Percentiles rank a stretch among this genome's conserved stretches.
phyloP scores from a whole-genome alignment of 2,113 vertebrate species.

The Equus quagga region DNA sequence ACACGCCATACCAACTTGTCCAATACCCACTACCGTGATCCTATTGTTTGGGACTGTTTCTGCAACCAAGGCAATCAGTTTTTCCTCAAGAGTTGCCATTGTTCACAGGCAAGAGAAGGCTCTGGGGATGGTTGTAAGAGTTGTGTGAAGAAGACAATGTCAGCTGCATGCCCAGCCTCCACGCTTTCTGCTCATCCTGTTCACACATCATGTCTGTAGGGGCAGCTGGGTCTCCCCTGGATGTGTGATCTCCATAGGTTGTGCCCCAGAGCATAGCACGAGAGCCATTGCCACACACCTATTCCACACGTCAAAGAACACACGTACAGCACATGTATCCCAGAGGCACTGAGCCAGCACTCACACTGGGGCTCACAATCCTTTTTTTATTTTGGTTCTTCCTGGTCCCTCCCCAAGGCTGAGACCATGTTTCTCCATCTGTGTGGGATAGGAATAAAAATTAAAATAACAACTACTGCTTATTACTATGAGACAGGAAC shows the following conservation, averaged over 20 bases:
- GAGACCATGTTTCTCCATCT: neutral
- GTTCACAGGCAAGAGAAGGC: conserved; percentile 73
- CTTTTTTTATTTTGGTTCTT: neutral
- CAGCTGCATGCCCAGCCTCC: neutral
- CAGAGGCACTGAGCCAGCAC: neutral
- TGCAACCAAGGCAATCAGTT: conserved; percentile 89
- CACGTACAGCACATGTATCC: neutral
- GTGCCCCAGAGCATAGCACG: neutral
- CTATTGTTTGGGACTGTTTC: conserved; percentile 87
- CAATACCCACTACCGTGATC: conserved; percentile 87
- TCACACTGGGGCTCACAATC: neutral
- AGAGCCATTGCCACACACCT: neutral
- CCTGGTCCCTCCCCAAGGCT: neutral
- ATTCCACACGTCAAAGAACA: neutral
- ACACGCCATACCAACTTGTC: conserved; percentile 88
- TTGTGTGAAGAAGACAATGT: no score
- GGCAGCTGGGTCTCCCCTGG: neutral
- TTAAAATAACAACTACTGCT: neutral
- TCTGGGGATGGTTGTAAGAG: neutral
- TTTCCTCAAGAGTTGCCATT: conserved; percentile 93
- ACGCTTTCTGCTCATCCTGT: neutral
- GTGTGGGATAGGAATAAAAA: neutral
- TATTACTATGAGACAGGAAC: neutral
- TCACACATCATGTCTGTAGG: no score
- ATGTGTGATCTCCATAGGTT: neutral